phyloP scores from a whole-genome alignment of 2,888 invertebrate species.

The Gonocerus acuteangulatus region DNA sequence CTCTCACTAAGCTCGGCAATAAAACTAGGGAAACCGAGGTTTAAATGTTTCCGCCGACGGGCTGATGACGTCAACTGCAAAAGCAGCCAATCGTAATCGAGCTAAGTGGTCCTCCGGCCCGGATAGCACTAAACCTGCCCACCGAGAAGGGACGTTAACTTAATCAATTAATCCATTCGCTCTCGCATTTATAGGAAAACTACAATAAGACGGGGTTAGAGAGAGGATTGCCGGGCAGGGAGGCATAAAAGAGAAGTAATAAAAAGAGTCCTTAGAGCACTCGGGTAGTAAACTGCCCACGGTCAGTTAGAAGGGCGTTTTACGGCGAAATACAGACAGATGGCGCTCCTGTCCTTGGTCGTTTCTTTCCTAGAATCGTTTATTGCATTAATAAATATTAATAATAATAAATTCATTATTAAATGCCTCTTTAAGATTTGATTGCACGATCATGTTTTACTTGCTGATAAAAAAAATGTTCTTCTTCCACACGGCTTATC shows the following conservation, averaged over 20 bases:
- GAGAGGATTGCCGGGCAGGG: neutral
- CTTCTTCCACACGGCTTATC: too few species aligned
- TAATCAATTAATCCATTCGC: slow-evolving; percentile 19
- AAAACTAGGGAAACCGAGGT: neutral
- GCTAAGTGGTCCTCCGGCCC: slow-evolving; percentile 6
- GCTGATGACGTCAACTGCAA: slow-evolving; percentile 17
- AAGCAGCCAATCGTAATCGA: neutral
- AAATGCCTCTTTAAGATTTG: too few species aligned
- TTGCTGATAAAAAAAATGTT: too few species aligned
- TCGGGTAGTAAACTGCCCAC: slow-evolving; percentile 12
- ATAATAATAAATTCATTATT: too few species aligned
- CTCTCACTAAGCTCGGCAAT: too few species aligned
- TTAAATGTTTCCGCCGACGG: slow-evolving; percentile 3
- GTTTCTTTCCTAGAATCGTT: too few species aligned
- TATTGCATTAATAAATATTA: too few species aligned
- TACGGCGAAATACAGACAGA: too few species aligned
- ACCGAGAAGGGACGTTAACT: neutral
- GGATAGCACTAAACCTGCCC: slow-evolving; percentile 6
- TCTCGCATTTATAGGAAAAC: slow-evolving; percentile 11
- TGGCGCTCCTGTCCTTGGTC: too few species aligned
- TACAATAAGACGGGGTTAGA: slow-evolving; percentile 3
- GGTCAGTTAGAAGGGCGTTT: slow-evolving; percentile 4
- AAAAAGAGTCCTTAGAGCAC: neutral
- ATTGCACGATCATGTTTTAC: too few species aligned
- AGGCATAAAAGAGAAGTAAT: slow-evolving; percentile 4